These are phyloP conservation scores for human DNA, from an alignment of 2,113 vertebrate species.

Conservation along the genomic window DNA sequence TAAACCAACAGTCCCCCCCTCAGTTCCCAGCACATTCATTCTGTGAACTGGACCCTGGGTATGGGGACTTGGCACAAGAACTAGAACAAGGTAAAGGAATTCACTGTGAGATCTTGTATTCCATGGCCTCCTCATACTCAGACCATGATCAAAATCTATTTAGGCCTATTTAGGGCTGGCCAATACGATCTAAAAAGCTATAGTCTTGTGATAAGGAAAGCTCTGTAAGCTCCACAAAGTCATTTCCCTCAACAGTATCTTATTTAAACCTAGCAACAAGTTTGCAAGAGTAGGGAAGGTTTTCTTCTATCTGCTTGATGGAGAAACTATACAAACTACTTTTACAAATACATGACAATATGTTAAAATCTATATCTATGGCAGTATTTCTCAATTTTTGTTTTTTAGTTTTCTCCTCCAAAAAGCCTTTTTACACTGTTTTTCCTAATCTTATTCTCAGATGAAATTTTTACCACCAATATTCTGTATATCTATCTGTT, in stretches of 20 bases:
- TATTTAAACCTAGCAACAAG: neutral
- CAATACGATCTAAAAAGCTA: neutral
- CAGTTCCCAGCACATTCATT: neutral
- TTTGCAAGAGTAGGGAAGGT: neutral
- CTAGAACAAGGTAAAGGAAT: neutral
- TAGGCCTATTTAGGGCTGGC: neutral
- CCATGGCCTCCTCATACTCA: neutral
- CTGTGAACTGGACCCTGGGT: neutral
- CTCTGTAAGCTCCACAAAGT: neutral
- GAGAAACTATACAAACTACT: neutral
- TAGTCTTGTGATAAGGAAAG: neutral
- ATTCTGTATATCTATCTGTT: neutral
- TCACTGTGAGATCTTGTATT: neutral
- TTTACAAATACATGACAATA: neutral
- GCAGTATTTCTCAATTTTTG: neutral
- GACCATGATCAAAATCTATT: neutral
- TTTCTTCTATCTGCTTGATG: neutral
- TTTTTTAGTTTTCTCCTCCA: no score
- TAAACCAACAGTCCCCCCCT: neutral
- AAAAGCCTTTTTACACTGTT: neutral
- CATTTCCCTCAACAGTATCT: neutral
- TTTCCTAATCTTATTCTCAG: neutral
- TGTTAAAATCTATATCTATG: neutral
- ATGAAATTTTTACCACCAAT: neutral
- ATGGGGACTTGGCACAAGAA: neutral